A percentile compares a stretch with the other conserved stretches of the same genome.
Evolutionary conservation across 2,888 invertebrate species (phyloP).

Genomic region (Perdita meconis): DNA sequence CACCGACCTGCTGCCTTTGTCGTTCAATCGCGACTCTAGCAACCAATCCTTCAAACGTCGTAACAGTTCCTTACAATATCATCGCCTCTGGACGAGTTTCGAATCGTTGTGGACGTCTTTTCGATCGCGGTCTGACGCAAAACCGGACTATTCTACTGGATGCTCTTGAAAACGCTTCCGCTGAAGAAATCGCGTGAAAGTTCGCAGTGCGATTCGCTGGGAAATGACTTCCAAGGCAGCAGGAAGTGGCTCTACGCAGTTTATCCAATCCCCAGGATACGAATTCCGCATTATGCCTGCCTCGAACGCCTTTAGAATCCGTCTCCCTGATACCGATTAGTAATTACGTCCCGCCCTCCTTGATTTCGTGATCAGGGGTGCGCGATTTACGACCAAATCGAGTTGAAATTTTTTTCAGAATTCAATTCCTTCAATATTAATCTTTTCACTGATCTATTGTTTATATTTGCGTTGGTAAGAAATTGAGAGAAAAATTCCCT

Average conservation of each 20-base stretch:
- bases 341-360: conserved; percentile 50
- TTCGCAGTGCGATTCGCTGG: conserved; percentile 6
- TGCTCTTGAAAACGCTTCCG: neutral
- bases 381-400: too few relatives aligned
- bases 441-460: too few relatives aligned
- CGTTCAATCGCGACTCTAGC: conserved; percentile 18
- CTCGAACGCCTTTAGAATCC: conserved; percentile 75
- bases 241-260: conserved; percentile 74
- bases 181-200: neutral
- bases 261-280: conserved; percentile 70
- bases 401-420: too few relatives aligned
- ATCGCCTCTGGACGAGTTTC: neutral
- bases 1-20: conserved; percentile 72
- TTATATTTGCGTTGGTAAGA: too few relatives aligned
- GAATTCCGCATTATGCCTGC: conserved; percentile 80
- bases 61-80: neutral
- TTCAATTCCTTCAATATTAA: too few relatives aligned
- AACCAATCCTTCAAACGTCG: too few relatives aligned
- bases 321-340: conserved; percentile 54
- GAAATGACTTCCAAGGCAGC: conserved; percentile 68
- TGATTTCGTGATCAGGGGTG: conserved; percentile 59
- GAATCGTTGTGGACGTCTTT: neutral
- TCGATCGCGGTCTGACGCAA: neutral
- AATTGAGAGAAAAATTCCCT: too few relatives aligned
- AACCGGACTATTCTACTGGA: conserved; percentile 7